phyloP scores from a whole-genome alignment of 2,888 invertebrate species.

The Stictocephala bisonia region DNA sequence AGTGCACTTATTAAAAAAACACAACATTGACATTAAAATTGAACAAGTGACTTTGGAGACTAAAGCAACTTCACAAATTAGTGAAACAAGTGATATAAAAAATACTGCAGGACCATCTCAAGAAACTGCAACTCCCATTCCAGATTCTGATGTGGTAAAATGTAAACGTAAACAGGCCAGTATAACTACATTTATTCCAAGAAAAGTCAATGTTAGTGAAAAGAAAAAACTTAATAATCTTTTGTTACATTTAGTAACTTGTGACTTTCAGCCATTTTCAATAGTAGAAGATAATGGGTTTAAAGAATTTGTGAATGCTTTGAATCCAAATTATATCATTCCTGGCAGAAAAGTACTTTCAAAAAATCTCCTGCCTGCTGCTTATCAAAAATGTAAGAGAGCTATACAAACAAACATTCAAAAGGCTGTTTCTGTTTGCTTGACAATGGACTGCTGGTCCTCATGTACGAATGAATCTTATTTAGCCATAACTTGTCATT shows the following conservation, averaged over 20 bases:
- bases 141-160: not conserved
- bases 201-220: too few relatives aligned
- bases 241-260: too few relatives aligned
- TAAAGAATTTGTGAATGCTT: not conserved
- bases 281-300: too few relatives aligned
- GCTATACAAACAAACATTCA: too few relatives aligned
- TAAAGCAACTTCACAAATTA: not conserved
- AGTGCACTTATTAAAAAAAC: not conserved
- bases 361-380: too few relatives aligned
- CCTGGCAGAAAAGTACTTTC: not conserved
- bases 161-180: not conserved
- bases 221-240: too few relatives aligned
- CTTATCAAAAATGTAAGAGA: too few relatives aligned
- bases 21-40: not conserved
- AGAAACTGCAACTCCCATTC: not conserved
- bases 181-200: not conserved
- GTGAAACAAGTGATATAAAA: not conserved
- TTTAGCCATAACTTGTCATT: not conserved
- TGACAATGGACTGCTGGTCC: conserved; percentile 8
- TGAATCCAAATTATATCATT: not conserved
- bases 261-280: too few relatives aligned
- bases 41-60: not conserved
- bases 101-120: not conserved
- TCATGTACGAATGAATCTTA: conserved; percentile 8
- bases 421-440: too few relatives aligned